Evolutionary conservation across 2,113 vertebrate genomes (phyloP), one percentile per base, ranked within the genome.

Genomic region (Strix aluco): DNA sequence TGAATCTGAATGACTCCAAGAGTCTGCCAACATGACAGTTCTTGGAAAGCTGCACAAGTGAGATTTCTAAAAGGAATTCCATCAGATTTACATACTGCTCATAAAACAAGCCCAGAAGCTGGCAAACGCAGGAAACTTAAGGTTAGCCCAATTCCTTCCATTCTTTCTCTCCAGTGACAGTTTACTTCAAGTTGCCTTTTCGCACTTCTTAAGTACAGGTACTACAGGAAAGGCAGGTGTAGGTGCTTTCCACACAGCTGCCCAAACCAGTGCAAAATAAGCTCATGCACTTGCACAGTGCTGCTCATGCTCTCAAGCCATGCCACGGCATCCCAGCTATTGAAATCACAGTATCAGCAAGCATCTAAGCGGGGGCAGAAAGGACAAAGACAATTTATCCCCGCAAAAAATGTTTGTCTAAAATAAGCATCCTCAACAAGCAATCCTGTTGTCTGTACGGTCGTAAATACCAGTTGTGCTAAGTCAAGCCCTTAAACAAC

Each of bases 31-130:
- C n/a, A 27, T 5, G 4, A 90, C 63, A 86, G n/a, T 80, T 94
- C 86, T 81, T 95, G 92, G 94, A 95, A 96, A 90, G 78, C 91
- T 73, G 34, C 21, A 32, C 20, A 25, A 94, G 20, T 5, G 61
- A 91, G 62, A 94, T 58, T 75, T 69, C 84, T 61, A 20, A 69
- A 89, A 62, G 38, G 58, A 95, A 94, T 94, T 94, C 81, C 84
- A 82, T 75, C 84, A 54, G 46, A n/a, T 94, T 59, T 67, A 74
- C 1, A 0, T n/a, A 61, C n/a, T 69, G 69, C 69, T 92, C 52
- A 47, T 84, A 84, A 92, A 93, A 79, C 52, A 61, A 95, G 65
- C 47, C 72, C 83, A 83, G 80, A 62, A 94, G 92, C 73, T 85
- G 66, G 54, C 51, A 94, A 58, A 81, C 0, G 1, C 71, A 57